Conservation (phyloP, 1,140 invertebrate species). For the Aleiodes sp. region DNA sequence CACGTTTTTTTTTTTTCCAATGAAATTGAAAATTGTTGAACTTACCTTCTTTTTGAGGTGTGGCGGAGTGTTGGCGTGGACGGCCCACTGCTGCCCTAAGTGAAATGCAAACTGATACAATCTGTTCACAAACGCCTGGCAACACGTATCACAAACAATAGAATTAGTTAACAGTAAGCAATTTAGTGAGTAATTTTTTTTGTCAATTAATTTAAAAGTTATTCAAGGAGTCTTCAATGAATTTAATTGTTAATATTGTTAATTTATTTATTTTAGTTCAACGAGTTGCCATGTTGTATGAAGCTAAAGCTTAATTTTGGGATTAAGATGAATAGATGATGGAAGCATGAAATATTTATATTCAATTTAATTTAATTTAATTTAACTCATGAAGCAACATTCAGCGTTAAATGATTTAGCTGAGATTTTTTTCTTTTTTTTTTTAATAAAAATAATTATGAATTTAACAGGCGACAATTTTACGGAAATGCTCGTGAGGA, state of each 20-base stretch:
- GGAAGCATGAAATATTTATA: no score
- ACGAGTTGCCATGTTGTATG: constrained; percentile 16
- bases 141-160: constrained; percentile 66
- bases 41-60: constrained; percentile 75
- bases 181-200: constrained; percentile 23
- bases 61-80: constrained; percentile 72
- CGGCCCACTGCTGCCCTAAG: constrained; percentile 84
- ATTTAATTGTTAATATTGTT: neutral
- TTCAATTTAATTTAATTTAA: no score
- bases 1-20: no score
- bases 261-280: constrained; percentile 10
- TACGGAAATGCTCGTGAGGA: no score
- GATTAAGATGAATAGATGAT: neutral
- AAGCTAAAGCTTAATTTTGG: neutral
- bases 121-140: constrained; percentile 69
- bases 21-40: constrained; percentile 6
- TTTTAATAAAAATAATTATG: no score
- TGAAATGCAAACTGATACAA: constrained; percentile 78
- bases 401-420: no score
- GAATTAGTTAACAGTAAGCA: constrained; percentile 63
- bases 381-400: no score
- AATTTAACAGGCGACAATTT: no score
- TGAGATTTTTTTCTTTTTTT: no score
- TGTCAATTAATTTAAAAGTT: neutral
- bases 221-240: neutral